Evolutionary conservation across 2,797 vertebrate species (phyloP).

Genomic region (Pogoniulus pusillus): DNA sequence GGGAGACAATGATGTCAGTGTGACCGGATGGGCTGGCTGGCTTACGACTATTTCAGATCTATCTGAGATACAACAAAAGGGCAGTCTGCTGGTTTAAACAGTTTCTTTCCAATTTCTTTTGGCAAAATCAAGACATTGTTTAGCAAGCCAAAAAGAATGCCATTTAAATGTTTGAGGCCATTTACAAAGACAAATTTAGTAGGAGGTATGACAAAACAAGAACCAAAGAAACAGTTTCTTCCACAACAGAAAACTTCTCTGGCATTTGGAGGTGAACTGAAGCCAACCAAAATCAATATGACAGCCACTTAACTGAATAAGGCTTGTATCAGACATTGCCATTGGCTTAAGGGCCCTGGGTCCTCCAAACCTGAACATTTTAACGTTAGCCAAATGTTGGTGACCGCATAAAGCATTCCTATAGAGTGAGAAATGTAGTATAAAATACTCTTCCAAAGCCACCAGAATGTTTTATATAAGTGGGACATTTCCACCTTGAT

Average conservation of each 20-base stretch:
- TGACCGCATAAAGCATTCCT: not conserved
- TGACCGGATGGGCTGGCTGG: constrained; percentile 74
- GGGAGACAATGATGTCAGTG: constrained; percentile 70
- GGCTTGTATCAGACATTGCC: not conserved
- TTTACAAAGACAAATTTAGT: constrained; percentile 60
- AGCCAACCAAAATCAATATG: not conserved
- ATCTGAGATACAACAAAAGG: constrained; percentile 72
- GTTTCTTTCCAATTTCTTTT: constrained; percentile 75
- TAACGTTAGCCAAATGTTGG: not conserved
- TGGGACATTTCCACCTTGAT: not conserved
- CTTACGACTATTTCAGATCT: constrained; percentile 72
- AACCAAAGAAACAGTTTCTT: not conserved
- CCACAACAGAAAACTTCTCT: not conserved
- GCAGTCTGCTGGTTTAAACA: constrained; percentile 63
- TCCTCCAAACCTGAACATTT: not conserved
- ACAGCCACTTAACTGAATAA: not conserved
- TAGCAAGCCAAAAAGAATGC: constrained; percentile 60
- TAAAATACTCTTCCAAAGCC: not conserved
- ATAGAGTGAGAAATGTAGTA: not conserved
- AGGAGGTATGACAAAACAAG: not conserved
- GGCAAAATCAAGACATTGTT: constrained; percentile 71
- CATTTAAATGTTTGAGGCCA: constrained; percentile 67
- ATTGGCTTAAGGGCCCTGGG: not conserved
- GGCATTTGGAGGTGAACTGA: not conserved
- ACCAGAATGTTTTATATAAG: not conserved